These are phyloP conservation scores for Axinella damicornis DNA, from an alignment of 37 sponge, comb jelly and placozoan species.

Conservation along the genomic window DNA sequence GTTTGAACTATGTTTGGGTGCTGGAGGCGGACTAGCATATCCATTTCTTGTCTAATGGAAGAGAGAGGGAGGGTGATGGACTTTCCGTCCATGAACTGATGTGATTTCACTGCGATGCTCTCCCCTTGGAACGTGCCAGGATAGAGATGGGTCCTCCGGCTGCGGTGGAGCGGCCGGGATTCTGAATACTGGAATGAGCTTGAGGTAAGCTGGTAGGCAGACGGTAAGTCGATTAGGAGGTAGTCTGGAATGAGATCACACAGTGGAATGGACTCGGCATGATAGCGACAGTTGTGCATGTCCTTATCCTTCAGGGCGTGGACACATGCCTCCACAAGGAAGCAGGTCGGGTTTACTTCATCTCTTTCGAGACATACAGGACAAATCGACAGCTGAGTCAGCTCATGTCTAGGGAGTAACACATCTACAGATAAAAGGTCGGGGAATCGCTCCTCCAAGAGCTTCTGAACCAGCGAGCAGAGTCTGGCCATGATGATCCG, in stretches of 20 bases:
- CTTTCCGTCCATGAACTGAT: slow-evolving; percentile 20
- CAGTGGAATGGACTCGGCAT: slow-evolving; percentile 56
- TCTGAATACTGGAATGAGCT: slow-evolving; percentile 29
- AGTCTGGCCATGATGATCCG: slow-evolving; percentile 64
- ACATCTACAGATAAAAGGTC: slow-evolving; percentile 59
- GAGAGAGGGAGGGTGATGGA: slow-evolving; percentile 63
- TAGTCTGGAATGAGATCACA: slow-evolving; percentile 73
- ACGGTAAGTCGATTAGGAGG: slow-evolving; percentile 65
- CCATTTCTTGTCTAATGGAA: slow-evolving; percentile 64
- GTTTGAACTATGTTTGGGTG: slow-evolving; percentile 75
- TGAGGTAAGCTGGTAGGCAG: slow-evolving; percentile 10
- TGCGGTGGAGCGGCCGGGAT: slow-evolving; percentile 36
- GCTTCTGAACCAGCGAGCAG: slow-evolving; percentile 57
- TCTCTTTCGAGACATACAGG: slow-evolving; percentile 55
- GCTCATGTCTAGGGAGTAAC: slow-evolving; percentile 49
- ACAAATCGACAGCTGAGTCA: slow-evolving; percentile 69
- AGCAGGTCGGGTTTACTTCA: slow-evolving; percentile 34
- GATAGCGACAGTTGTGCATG: slow-evolving; percentile 52
- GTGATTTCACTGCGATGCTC: slow-evolving; percentile 40
- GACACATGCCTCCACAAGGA: slow-evolving; percentile 71
- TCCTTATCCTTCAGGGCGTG: slow-evolving; percentile 32
- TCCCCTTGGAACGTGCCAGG: slow-evolving; percentile 26
- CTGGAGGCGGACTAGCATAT: slow-evolving; percentile 47
- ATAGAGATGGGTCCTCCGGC: slow-evolving; percentile 10
- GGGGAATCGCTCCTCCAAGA: slow-evolving; percentile 78